These are phyloP conservation scores for Neelides folsomi DNA, from an alignment of 2,888 invertebrate genomes.

Conservation along the genomic window DNA sequence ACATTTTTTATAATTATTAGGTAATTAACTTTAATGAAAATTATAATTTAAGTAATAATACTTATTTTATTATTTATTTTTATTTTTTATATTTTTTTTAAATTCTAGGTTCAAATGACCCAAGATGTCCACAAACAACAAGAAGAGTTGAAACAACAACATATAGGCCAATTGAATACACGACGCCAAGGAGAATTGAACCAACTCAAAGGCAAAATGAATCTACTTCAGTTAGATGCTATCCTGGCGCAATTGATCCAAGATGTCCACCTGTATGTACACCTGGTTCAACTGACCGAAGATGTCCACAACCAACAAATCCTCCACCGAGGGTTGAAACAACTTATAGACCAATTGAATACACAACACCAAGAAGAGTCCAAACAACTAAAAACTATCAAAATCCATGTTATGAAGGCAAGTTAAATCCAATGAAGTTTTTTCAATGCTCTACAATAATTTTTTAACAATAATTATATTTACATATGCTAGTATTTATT, in stretches of 20 bases:
- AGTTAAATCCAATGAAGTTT: too few species aligned
- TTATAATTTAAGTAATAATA: too few species aligned
- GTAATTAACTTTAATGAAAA: too few species aligned
- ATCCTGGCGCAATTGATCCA: conserved; percentile 30
- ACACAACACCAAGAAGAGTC: conserved; percentile 5
- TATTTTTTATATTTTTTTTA: conserved; percentile 3
- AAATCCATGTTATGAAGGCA: too few species aligned
- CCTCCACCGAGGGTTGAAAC: not conserved
- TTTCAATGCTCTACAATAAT: conserved; percentile 17
- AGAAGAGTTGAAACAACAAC: too few species aligned
- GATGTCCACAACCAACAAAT: conserved; percentile 33
- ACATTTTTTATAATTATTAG: too few species aligned
- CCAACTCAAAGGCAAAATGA: too few species aligned
- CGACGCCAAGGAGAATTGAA: too few species aligned
- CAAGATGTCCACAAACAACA: conserved; percentile 18
- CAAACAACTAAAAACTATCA: conserved; percentile 2
- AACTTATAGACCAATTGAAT: not conserved
- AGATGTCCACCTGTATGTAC: conserved; percentile 26
- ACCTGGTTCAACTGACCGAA: conserved; percentile 30
- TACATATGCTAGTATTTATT: conserved; percentile 34
- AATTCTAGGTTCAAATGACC: conserved; percentile 33
- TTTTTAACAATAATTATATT: conserved; percentile 32
- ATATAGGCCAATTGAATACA: too few species aligned
- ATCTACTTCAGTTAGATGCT: not conserved
- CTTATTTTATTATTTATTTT: too few species aligned